Evolutionary conservation across 2,888 invertebrate genomes (phyloP).

Genomic region (Drosophila picticornis): DNA sequence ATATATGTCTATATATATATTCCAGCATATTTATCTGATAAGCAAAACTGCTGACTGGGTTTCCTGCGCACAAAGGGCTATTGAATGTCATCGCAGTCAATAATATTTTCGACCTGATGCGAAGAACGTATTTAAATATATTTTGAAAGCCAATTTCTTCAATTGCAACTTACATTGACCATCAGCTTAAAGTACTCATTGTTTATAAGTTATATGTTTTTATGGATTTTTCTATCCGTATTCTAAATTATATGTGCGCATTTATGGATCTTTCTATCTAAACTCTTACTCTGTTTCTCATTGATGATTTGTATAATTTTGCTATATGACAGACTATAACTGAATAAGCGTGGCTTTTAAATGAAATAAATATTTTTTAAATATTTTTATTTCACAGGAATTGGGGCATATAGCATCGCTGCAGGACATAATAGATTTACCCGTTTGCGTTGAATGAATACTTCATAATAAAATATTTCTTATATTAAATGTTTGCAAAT

Average conservation of each 20-base stretch:
- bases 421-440: no score
- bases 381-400: background rate
- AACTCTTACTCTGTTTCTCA: background rate
- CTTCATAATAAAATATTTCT: background rate
- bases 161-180: background rate
- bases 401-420: rapidly evolving
- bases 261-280: background rate
- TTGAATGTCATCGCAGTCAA: background rate
- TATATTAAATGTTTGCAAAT: background rate
- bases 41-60: background rate
- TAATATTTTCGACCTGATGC: background rate
- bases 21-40: background rate
- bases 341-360: background rate
- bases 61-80: background rate
- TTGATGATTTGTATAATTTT: background rate
- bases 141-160: background rate
- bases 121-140: background rate
- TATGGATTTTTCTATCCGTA: background rate
- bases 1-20: background rate
- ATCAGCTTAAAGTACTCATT: background rate
- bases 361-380: background rate
- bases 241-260: background rate
- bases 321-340: background rate
- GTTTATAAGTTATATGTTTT: background rate
- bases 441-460: background rate